A percentile compares a stretch with the other conserved stretches of the same genome.
Conservation (phyloP, 2,888 invertebrate species). For the Rhodophaea formosa region DNA sequence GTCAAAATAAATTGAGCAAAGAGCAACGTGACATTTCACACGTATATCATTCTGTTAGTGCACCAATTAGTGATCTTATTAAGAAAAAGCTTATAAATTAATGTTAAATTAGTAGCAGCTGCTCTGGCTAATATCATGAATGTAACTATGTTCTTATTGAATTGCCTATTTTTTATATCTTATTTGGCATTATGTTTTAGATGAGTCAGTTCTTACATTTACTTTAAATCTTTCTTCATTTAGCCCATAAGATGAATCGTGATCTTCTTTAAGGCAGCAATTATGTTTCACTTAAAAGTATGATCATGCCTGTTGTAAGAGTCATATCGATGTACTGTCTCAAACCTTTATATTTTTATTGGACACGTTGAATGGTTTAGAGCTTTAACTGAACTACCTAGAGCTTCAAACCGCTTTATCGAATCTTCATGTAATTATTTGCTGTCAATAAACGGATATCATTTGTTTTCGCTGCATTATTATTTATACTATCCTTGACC, state of each 20-base stretch:
- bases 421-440: constrained; percentile 3
- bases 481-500: constrained; percentile 25
- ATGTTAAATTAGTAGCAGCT: neutral
- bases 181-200: no score
- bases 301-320: no score
- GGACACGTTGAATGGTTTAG: neutral
- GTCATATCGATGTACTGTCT: no score
- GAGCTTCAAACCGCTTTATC: constrained; percentile 11
- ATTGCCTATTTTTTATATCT: no score
- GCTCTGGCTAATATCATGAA: neutral
- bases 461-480: constrained; percentile 21
- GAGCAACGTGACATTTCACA: neutral
- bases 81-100: neutral
- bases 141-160: neutral
- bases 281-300: no score
- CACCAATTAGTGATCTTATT: neutral
- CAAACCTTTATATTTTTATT: no score
- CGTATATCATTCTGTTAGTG: neutral
- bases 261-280: no score
- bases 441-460: constrained; percentile 23
- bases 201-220: no score
- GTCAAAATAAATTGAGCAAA: neutral
- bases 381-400: constrained; percentile 7
- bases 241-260: no score
- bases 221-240: no score